Base-by-base conservation (phyloP, 2,797 vertebrate genomes). In the Neosilurus mollespiculum region DNA sequence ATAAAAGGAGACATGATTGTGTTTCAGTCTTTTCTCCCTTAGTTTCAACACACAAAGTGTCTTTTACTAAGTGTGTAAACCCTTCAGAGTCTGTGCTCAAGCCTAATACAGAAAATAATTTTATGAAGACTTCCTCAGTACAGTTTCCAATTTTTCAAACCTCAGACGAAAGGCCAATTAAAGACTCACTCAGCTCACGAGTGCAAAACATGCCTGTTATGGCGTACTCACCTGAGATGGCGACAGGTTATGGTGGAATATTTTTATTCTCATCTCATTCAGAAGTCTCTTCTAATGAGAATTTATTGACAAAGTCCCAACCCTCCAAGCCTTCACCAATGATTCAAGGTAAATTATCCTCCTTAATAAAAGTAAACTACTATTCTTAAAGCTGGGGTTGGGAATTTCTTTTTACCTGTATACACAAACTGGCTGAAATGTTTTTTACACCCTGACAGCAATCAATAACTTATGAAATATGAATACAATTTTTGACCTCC, bases 291-390 rank as follows among this genome's bases (percentile, higher is more conserved):
- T 34, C 43, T 22, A 73, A 81, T 67, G 81, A 80, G 8, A 66
- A 71, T 30, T 26, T 77, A 71, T 79, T 18, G 77, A 78, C 10
- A 7, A 77, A 79, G 18, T n/a, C 11, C 72, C 78, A 20, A 20
- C 62, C 77, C 18, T 10, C 58, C 12, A 80, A 37, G n/a, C 34
- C 61, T 43, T 56, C 58, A 1, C 0, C 51, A 43, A 61, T 43
- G n/a, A 66, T 30, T 49, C 73, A 83, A 86, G 88, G 84, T 88
- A 86, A 24, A 69, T 65, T 65, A 79, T 61, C 8, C 59, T 24
- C 4, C 10, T 64, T 59, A 66, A 37, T 53, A 16, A 66, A 69
- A 51, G 12, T 53, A 77, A 2, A 30, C 9, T 83, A 82, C 34
- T 62, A 54, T 10, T 24, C 16, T 49, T 30, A 58, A 30, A 30